A percentile compares a stretch with the other conserved stretches of the same genome.
These are phyloP conservation scores for Podarcis siculus DNA, from an alignment of 2,797 vertebrate species.

Conservation along the genomic window DNA sequence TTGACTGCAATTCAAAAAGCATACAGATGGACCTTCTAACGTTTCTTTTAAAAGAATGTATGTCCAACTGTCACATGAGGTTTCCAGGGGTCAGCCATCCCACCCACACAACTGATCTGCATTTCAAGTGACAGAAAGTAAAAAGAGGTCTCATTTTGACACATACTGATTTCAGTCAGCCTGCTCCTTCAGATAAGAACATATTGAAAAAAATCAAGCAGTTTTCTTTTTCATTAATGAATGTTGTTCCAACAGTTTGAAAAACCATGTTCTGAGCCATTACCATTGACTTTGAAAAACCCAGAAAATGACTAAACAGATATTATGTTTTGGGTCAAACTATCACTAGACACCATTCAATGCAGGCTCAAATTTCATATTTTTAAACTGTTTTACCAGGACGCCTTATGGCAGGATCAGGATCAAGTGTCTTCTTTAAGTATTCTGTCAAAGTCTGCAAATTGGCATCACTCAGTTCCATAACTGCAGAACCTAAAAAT, in stretches of 20 bases:
- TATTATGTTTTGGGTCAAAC: background rate
- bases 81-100: background rate
- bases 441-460: conserved; percentile 95
- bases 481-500: conserved; percentile 77
- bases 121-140: background rate
- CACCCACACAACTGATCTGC: background rate
- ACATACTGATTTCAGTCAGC: background rate
- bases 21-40: background rate
- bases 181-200: background rate
- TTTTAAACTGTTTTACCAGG: conserved; percentile 84
- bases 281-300: background rate
- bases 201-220: background rate
- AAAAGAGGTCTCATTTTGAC: background rate
- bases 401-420: conserved; percentile 92
- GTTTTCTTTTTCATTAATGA: background rate
- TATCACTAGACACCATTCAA: background rate
- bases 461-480: conserved; percentile 97
- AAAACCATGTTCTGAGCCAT: background rate
- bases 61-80: background rate
- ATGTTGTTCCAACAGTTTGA: background rate
- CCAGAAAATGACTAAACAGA: background rate
- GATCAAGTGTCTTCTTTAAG: conserved; percentile 94
- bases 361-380: background rate
- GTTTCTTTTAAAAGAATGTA: background rate
- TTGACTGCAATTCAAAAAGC: background rate